Evolutionary conservation across 23 tunicate genomes (phyloP).

Genomic region (Halocynthia roretzi): DNA sequence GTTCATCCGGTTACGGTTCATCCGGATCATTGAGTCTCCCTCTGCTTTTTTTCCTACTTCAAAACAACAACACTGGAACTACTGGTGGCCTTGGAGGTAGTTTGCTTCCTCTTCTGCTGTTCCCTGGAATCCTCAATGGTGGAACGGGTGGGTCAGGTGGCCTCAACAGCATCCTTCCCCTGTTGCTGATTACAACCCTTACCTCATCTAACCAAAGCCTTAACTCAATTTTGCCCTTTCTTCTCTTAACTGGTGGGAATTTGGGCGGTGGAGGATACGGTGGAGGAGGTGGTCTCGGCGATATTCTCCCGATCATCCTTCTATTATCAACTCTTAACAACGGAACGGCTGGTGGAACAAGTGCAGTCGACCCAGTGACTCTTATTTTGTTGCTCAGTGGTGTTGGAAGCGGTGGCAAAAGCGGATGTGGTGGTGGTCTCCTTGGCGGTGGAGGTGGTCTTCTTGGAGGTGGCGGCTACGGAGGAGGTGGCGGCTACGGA

Average conservation of each 20-base stretch:
- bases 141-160: conserved; percentile 1
- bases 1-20: too few relatives aligned
- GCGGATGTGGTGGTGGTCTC: neutral
- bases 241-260: conserved; percentile 13
- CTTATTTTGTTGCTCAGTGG: too few relatives aligned
- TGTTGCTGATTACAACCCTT: conserved; percentile 13
- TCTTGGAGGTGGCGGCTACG: conserved; percentile 18
- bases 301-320: conserved; percentile 11
- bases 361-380: too few relatives aligned
- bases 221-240: conserved; percentile 12
- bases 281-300: neutral
- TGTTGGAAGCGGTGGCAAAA: conserved; percentile 16
- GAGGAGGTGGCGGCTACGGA: neutral
- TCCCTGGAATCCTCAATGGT: neutral
- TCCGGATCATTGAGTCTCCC: conserved; percentile 9
- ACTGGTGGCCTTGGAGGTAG: neutral
- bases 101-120: too few relatives aligned
- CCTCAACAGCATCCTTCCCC: conserved; percentile 4
- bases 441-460: neutral
- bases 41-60: conserved; percentile 18
- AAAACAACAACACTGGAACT: conserved; percentile 6
- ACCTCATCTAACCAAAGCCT: neutral
- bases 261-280: conserved; percentile 9
- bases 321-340: conserved; percentile 1
- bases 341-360: too few relatives aligned